phyloP scores from a whole-genome alignment of 2,888 invertebrate species.

The Ectemnius cavifrons region DNA sequence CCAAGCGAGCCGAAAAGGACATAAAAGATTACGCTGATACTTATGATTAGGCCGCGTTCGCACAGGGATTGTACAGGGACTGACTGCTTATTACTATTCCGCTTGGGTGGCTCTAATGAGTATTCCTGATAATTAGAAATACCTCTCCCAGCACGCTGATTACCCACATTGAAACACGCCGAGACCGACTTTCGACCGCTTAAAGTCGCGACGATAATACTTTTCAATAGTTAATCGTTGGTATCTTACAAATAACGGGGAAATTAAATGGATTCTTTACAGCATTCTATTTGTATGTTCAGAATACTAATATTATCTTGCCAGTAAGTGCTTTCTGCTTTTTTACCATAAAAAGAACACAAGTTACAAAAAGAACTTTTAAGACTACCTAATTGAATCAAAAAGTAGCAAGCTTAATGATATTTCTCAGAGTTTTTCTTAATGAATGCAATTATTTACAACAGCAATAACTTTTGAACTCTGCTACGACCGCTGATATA shows the following conservation, averaged over 20 bases:
- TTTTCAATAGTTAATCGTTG: neutral
- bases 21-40: conserved; percentile 1
- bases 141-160: conserved; percentile 35
- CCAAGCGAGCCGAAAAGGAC: neutral
- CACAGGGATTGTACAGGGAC: neutral
- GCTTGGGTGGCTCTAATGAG: conserved; percentile 40
- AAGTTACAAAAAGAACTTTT: too few relatives aligned
- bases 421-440: too few relatives aligned
- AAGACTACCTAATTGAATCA: too few relatives aligned
- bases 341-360: too few relatives aligned
- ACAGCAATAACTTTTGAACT: too few relatives aligned
- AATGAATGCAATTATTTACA: too few relatives aligned
- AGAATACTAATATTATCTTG: too few relatives aligned
- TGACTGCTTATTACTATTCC: conserved; percentile 54
- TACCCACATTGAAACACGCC: conserved; percentile 1
- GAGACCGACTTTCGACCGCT: neutral
- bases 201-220: neutral
- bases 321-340: too few relatives aligned
- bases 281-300: too few relatives aligned
- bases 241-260: neutral
- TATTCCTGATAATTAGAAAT: conserved; percentile 59
- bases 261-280: neutral
- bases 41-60: neutral
- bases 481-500: too few relatives aligned
- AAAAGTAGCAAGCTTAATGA: too few relatives aligned